Base-by-base conservation (phyloP, 2,113 vertebrate genomes). In the Psilopsiagon aurifrons region DNA sequence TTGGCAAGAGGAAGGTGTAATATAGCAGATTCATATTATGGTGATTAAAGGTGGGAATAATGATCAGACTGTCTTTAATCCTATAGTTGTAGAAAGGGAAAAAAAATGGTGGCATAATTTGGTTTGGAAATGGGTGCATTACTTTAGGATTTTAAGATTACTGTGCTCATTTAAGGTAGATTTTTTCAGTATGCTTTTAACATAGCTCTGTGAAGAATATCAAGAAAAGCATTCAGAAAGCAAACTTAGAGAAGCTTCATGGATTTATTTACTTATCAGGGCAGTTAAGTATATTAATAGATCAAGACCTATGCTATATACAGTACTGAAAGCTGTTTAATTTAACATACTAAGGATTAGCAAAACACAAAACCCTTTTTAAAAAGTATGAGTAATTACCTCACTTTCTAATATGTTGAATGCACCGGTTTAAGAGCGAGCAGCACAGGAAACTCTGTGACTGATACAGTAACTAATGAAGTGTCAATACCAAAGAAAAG, bases 381-480 rank as follows among this genome's bases (percentile, higher is more conserved):
- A 9, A 62, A 67, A 69, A 22, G 5, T 17, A 15, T 2, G 1
- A 54, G 7, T 22, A 57, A 9, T 46, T 70, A 13, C 35, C 28
- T 67, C 6, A 13, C 35, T 75, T 55, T 59, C 12, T 55, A 44
- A 17, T 17, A 8, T 0, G 0, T 10, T 33, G 9, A 37, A 28
- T 11, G 18, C 7, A 9, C 16, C 27, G 3, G 13, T 74, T 73
- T 82, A 46, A 68, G 23, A 85, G 35, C 23, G 23, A 85, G 35
- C 23, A 64, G 39, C 19, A 19, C 11, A 7, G 7, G 31, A 44
- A 76, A 33, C 11, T 3, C 29, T 25, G 28, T 41, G 22, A 37
- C 19, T 33, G 51, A 20, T n/a, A 13, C 2, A 51, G 15, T 41
- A 54, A 24, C 17, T 57, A 55, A 47, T 8, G 13, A 77, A 51